Conservation (phyloP, 2,113 vertebrate genomes). For the Cisticola juncidis region DNA sequence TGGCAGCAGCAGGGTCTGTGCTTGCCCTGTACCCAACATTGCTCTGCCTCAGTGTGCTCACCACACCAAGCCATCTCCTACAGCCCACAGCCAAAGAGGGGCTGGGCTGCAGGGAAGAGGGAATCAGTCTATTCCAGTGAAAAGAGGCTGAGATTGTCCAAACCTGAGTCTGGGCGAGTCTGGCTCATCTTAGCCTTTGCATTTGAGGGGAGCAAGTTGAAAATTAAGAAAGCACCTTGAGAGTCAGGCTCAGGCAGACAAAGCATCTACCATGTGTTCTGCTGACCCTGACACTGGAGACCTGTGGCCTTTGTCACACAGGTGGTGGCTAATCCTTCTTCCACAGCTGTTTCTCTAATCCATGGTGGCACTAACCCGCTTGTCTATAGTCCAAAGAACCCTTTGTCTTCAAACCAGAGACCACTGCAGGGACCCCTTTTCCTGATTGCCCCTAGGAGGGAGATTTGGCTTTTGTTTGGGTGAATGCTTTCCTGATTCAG, state of each 20-base stretch:
- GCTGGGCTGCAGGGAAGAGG: not conserved
- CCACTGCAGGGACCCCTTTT: not conserved
- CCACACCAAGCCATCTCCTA: not conserved
- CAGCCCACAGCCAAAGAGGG: not conserved
- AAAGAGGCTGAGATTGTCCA: not conserved
- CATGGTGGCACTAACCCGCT: not conserved
- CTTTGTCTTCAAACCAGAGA: constrained; percentile 28
- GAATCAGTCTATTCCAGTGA: fast-evolving
- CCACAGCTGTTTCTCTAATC: constrained; percentile 8
- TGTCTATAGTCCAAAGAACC: not conserved
- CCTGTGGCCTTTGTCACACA: not conserved
- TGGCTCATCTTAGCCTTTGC: not conserved
- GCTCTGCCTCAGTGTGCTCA: not conserved
- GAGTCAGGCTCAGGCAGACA: not conserved
- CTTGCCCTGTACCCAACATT: not conserved
- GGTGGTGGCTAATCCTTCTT: constrained; percentile 20
- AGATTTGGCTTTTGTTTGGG: constrained; percentile 48
- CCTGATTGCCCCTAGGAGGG: not conserved
- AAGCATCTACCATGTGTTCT: not conserved
- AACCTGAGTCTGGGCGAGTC: not conserved
- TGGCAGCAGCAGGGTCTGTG: not conserved
- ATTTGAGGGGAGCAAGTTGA: fast-evolving
- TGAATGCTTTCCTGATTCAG: constrained; percentile 18
- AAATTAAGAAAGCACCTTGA: not conserved
- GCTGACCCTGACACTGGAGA: not conserved